Evolutionary conservation across 2,113 vertebrate species (phyloP).

Genomic region (Campylorhamphus procurvoides): DNA sequence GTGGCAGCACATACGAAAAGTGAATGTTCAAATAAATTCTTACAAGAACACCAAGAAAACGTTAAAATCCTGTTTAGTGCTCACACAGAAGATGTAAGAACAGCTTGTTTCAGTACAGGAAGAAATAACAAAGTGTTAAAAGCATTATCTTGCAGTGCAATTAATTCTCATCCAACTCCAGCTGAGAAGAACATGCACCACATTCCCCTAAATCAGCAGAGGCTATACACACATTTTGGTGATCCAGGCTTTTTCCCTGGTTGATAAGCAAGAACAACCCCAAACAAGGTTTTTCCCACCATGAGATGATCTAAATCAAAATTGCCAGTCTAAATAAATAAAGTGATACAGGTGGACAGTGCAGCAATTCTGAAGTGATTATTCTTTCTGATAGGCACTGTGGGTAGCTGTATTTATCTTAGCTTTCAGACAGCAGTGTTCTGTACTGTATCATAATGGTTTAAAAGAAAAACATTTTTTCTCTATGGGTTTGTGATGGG

Average conservation of each 20-base stretch:
- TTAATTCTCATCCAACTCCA: background rate
- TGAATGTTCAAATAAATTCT: background rate
- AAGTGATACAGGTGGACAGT: background rate
- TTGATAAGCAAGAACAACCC: background rate
- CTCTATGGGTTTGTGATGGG: background rate
- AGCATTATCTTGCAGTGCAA: background rate
- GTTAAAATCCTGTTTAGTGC: background rate
- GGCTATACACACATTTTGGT: background rate
- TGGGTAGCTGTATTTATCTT: conserved; percentile 41
- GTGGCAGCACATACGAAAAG: background rate
- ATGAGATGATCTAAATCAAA: conserved; percentile 32
- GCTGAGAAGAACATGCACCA: background rate
- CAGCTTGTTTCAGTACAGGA: background rate
- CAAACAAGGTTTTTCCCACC: background rate
- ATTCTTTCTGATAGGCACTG: conserved; percentile 35
- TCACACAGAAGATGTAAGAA: background rate
- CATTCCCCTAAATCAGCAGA: background rate
- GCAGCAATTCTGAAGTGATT: conserved; percentile 42
- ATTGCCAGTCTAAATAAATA: conserved; percentile 41
- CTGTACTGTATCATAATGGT: background rate
- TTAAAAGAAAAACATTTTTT: conserved; percentile 2
- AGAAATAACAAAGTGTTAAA: background rate
- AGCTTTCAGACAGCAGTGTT: conserved; percentile 6
- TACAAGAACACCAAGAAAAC: background rate
- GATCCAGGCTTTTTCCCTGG: background rate